These are phyloP conservation scores for Florisuga fusca DNA, from an alignment of 2,797 vertebrate species.

Conservation along the genomic window DNA sequence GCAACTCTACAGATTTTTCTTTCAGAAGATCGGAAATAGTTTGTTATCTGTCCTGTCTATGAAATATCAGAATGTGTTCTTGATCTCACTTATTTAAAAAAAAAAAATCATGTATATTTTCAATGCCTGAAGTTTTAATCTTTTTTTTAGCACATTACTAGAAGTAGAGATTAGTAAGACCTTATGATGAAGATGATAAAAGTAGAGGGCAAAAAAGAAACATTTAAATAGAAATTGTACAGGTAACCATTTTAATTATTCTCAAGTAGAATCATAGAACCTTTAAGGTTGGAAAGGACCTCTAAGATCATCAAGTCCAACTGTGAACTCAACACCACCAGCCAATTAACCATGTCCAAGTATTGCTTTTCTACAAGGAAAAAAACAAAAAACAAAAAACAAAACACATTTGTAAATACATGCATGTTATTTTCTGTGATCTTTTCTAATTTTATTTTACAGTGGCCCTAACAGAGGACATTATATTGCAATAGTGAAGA, in stretches of 20 bases:
- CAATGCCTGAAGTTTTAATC: neutral
- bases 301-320: too few relatives aligned
- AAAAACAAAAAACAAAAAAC: neutral
- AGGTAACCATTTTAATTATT: neutral
- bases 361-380: neutral
- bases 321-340: too few relatives aligned
- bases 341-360: neutral
- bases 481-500: slow-evolving; percentile 89
- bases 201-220: neutral
- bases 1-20: neutral
- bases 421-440: neutral
- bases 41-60: neutral
- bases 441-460: slow-evolving; percentile 54
- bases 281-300: too few relatives aligned
- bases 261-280: neutral
- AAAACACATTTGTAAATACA: neutral
- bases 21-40: neutral
- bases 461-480: slow-evolving; percentile 88
- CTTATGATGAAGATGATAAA: neutral
- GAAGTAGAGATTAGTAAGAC: neutral
- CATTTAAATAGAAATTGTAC: neutral
- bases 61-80: neutral
- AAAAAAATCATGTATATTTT: neutral
- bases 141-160: neutral
- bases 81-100: neutral